phyloP scores from a whole-genome alignment of 2,888 invertebrate genomes.

The Scelioninae gen. 1 region DNA sequence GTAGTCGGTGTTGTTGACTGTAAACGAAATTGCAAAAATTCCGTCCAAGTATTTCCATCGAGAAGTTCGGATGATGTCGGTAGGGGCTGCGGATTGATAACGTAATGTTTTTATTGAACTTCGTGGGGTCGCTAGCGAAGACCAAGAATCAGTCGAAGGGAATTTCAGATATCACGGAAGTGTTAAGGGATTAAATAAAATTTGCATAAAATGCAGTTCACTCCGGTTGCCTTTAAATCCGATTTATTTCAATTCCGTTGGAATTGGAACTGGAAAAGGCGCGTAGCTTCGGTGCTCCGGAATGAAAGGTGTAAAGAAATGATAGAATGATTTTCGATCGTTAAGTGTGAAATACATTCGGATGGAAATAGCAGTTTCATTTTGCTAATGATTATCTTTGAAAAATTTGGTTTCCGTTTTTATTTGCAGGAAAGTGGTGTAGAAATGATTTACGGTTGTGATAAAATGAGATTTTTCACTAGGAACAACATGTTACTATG shows the following conservation, averaged over 20 bases:
- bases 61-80: background rate
- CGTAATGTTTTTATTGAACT: slow-evolving; percentile 28
- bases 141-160: slow-evolving; percentile 3
- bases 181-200: slow-evolving; percentile 40
- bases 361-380: slow-evolving; percentile 5
- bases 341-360: slow-evolving; percentile 24
- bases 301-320: slow-evolving; percentile 18
- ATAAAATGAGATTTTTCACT: no score
- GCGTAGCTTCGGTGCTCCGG: background rate
- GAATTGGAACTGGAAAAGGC: slow-evolving; percentile 46
- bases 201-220: slow-evolving; percentile 57
- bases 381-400: slow-evolving; percentile 10
- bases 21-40: slow-evolving; percentile 44
- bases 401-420: background rate
- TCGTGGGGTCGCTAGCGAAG: background rate
- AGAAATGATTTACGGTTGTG: no score
- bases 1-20: slow-evolving; percentile 25
- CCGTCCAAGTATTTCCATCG: slow-evolving; percentile 38
- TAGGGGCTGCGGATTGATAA: slow-evolving; percentile 17
- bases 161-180: slow-evolving; percentile 26
- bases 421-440: background rate
- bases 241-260: slow-evolving; percentile 52
- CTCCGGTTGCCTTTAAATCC: slow-evolving; percentile 46
- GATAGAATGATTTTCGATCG: slow-evolving; percentile 35
- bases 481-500: no score